A percentile compares a stretch with the other conserved stretches of the same genome.
Conservation (phyloP, 2,113 vertebrate species). For the Rhinoptilus africanus region DNA sequence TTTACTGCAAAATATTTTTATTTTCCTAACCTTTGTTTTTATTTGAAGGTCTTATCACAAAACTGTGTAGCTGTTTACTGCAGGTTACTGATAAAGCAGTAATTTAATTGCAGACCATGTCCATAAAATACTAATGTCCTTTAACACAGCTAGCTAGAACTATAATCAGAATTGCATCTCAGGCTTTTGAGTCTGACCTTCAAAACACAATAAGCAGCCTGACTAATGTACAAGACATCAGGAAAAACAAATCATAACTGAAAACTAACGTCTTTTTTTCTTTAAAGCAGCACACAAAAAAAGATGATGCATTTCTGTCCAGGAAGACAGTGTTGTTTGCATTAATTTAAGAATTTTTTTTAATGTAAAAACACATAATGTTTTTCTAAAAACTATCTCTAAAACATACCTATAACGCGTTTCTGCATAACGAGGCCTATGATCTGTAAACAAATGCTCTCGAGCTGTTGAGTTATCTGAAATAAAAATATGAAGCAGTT, state of each 20-base stretch:
- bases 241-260: background rate
- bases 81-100: background rate
- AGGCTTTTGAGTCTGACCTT: background rate
- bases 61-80: background rate
- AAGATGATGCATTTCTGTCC: background rate
- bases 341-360: background rate
- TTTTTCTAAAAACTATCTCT: background rate
- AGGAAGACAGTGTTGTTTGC: background rate
- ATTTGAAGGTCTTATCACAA: background rate
- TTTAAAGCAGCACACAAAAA: background rate
- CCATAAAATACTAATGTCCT: background rate
- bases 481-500: slow-evolving; percentile 50
- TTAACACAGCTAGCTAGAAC: background rate
- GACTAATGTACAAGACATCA: background rate
- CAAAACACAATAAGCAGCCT: background rate
- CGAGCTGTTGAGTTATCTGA: slow-evolving; percentile 93
- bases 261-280: background rate
- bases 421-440: slow-evolving; percentile 96
- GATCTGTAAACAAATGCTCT: slow-evolving; percentile 94
- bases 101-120: background rate
- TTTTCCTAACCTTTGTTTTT: background rate
- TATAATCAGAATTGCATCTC: background rate
- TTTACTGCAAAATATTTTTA: background rate
- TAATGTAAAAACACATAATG: background rate
- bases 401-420: slow-evolving; percentile 89